Evolutionary conservation across 2,797 vertebrate genomes (phyloP).

Genomic region (Cossypha dichroa): DNA sequence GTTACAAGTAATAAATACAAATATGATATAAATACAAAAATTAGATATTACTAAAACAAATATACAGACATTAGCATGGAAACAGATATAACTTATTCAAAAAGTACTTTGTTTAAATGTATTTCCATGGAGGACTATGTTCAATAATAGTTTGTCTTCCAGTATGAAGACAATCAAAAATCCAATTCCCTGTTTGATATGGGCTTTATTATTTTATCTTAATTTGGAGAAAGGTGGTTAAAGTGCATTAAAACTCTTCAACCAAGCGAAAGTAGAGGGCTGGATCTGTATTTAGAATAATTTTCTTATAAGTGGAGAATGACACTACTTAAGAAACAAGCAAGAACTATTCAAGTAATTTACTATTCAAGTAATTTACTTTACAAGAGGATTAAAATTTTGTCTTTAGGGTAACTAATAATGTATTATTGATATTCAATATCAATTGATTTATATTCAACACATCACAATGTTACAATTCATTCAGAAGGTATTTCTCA

Average conservation of each 20-base stretch:
- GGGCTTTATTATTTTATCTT: conserved; percentile 24
- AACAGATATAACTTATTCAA: background rate
- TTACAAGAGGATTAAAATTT: background rate
- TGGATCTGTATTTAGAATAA: background rate
- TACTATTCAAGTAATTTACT: background rate
- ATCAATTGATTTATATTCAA: background rate
- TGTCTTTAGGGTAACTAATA: background rate
- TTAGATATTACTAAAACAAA: background rate
- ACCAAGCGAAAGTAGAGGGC: background rate
- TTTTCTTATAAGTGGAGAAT: background rate
- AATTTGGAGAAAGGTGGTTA: conserved; percentile 17
- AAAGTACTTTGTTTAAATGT: background rate
- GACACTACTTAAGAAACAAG: background rate
- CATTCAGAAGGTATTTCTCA: background rate
- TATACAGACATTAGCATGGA: background rate
- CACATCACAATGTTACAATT: background rate
- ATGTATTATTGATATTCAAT: background rate
- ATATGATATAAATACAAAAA: background rate
- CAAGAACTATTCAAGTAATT: background rate
- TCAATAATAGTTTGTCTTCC: conserved; percentile 12
- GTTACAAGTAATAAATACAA: background rate
- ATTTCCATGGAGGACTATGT: background rate
- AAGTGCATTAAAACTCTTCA: background rate
- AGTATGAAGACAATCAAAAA: background rate
- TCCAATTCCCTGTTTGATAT: background rate